phyloP scores from a whole-genome alignment of 2,888 invertebrate species.

The Acrobasis repandana region DNA sequence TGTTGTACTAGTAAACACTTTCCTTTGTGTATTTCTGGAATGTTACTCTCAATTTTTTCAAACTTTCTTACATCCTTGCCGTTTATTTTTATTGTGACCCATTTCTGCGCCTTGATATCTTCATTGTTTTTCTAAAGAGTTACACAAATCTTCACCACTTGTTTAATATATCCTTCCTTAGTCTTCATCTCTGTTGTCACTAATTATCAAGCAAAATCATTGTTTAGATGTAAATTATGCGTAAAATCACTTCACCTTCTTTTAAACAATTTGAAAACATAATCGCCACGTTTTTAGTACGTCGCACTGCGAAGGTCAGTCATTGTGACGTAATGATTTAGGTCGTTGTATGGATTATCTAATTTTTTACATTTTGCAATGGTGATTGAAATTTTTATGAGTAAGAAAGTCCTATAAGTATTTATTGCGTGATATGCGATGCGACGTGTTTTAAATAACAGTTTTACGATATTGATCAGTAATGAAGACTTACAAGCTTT shows the following conservation, averaged over 20 bases:
- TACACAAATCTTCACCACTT: too few relatives aligned
- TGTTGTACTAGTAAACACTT: too few relatives aligned
- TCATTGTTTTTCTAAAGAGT: too few relatives aligned
- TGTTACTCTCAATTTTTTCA: too few relatives aligned
- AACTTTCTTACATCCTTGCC: too few relatives aligned
- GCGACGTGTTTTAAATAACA: not conserved
- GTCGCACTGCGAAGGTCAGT: slow-evolving; percentile 4
- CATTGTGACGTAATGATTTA: slow-evolving; percentile 5
- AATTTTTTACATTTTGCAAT: slow-evolving; percentile 9
- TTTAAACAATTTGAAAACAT: not conserved
- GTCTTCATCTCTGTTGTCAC: too few relatives aligned
- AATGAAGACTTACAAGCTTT: too few relatives aligned
- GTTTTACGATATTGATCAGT: not conserved
- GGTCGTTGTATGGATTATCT: slow-evolving; percentile 6
- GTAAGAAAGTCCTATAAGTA: not conserved
- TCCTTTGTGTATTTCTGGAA: too few relatives aligned
- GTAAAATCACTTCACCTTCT: not conserved
- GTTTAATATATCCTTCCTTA: too few relatives aligned
- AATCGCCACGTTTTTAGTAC: not conserved
- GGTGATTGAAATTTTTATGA: not conserved
- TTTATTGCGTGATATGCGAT: not conserved
- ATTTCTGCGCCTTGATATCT: too few relatives aligned
- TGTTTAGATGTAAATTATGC: not conserved
- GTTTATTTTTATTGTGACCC: too few relatives aligned
- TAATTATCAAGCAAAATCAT: too few relatives aligned